Conservation (phyloP, 2,888 invertebrate species). For the Sarcophaga caerulescens region DNA sequence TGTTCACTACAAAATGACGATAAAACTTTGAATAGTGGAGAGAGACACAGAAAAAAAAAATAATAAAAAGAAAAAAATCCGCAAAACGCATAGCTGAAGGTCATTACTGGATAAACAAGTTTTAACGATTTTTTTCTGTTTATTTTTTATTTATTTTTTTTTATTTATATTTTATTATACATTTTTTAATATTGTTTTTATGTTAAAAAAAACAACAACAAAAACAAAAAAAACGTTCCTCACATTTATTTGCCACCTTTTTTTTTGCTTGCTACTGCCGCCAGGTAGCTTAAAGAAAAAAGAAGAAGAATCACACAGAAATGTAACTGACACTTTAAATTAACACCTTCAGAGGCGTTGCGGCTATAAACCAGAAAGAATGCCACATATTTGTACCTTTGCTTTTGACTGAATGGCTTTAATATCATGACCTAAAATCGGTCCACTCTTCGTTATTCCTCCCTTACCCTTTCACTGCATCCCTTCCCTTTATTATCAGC, state of each 20-base stretch:
- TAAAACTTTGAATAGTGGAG: conserved; percentile 5
- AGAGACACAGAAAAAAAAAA: conserved; percentile 16
- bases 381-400: no score
- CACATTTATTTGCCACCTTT: conserved; percentile 36
- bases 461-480: no score
- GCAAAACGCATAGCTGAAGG: conserved; percentile 65
- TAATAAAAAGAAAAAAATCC: conserved; percentile 21
- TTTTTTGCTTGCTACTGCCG: neutral
- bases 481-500: no score
- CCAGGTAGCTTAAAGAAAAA: neutral
- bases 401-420: no score
- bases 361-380: neutral
- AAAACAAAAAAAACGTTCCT: conserved; percentile 28
- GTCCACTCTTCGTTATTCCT: no score
- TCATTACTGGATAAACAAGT: conserved; percentile 67
- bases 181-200: conserved; percentile 11
- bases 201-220: conserved; percentile 5
- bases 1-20: neutral
- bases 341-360: conserved; percentile 13
- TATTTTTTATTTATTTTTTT: conserved; percentile 2
- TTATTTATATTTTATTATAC: neutral
- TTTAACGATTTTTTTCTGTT: conserved; percentile 35
- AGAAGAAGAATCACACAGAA: conserved; percentile 4
- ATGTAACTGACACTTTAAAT: conserved; percentile 24
- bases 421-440: no score